phyloP scores from a whole-genome alignment of 2,888 invertebrate genomes.

The Orgyia antiqua region DNA sequence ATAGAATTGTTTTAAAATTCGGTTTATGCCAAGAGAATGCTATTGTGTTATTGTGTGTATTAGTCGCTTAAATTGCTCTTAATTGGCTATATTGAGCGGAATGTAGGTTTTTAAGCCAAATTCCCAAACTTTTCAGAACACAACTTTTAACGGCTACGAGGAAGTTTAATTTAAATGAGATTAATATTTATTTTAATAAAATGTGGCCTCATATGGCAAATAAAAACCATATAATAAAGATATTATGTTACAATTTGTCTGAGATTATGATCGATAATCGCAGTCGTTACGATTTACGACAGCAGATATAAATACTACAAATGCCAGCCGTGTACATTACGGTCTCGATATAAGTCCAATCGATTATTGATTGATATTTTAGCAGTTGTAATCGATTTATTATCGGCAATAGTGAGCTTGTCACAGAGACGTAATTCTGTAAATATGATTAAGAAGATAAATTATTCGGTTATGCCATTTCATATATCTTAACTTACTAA shows the following conservation, averaged over 20 bases:
- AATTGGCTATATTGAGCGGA: too few relatives aligned
- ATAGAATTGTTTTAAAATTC: too few relatives aligned
- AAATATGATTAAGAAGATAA: too few relatives aligned
- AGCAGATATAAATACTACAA: constrained; percentile 22
- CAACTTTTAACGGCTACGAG: neutral
- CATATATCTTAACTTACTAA: too few relatives aligned
- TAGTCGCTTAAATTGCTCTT: too few relatives aligned
- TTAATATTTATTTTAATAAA: neutral
- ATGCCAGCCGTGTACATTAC: constrained; percentile 18
- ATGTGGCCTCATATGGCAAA: too few relatives aligned
- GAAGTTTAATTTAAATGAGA: neutral
- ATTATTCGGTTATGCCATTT: too few relatives aligned
- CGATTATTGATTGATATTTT: constrained; percentile 8
- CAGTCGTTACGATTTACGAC: constrained; percentile 23
- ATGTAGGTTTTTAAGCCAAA: too few relatives aligned
- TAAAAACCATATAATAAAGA: constrained; percentile 4
- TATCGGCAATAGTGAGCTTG: too few relatives aligned
- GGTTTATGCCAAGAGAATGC: too few relatives aligned
- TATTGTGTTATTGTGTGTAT: too few relatives aligned
- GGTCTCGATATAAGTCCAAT: constrained; percentile 13
- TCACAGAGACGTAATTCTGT: too few relatives aligned
- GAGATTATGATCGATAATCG: constrained; percentile 25
- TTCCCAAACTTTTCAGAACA: neutral
- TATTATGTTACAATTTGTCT: constrained; percentile 8
- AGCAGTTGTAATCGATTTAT: constrained; percentile 11